phyloP scores from a whole-genome alignment of 30 jellyfish, hydroid and myxozoan genomes.

The Mastigias papua region DNA sequence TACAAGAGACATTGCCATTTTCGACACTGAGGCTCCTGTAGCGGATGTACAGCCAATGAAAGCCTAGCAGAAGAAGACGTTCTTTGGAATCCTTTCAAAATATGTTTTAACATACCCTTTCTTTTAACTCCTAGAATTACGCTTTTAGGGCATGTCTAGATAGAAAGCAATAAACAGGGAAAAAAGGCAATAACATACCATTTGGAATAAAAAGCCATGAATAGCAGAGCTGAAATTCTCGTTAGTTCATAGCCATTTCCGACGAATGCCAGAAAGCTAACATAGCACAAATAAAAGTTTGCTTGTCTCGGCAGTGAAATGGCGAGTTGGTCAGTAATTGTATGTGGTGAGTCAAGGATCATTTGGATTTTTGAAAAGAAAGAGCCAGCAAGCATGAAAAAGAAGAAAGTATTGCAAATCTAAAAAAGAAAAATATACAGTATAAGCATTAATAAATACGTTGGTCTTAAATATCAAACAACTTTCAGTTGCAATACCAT shows the following conservation, averaged over 20 bases:
- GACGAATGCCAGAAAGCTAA: conserved; percentile 78
- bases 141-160: no score
- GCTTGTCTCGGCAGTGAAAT: conserved; percentile 91
- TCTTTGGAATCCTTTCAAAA: no score
- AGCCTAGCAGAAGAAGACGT: no score
- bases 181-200: conserved; percentile 7
- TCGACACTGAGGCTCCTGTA: no score
- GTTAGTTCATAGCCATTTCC: conserved; percentile 87
- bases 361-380: conserved; percentile 54
- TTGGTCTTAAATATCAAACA: no score
- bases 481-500: no score
- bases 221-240: conserved; percentile 56
- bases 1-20: no score
- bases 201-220: neutral
- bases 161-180: no score
- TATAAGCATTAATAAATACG: no score
- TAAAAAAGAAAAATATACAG: conserved; percentile 29
- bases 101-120: no score
- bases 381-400: conserved; percentile 93
- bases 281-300: conserved; percentile 80
- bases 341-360: conserved; percentile 70
- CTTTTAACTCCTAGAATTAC: no score
- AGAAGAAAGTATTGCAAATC: conserved; percentile 94
- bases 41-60: no score
- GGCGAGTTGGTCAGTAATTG: conserved; percentile 79